A percentile compares a stretch with the other conserved stretches of the same genome.
phyloP scores from a whole-genome alignment of 37 sponge, comb jelly and placozoan genomes.

The Amphimedon queenslandica region DNA sequence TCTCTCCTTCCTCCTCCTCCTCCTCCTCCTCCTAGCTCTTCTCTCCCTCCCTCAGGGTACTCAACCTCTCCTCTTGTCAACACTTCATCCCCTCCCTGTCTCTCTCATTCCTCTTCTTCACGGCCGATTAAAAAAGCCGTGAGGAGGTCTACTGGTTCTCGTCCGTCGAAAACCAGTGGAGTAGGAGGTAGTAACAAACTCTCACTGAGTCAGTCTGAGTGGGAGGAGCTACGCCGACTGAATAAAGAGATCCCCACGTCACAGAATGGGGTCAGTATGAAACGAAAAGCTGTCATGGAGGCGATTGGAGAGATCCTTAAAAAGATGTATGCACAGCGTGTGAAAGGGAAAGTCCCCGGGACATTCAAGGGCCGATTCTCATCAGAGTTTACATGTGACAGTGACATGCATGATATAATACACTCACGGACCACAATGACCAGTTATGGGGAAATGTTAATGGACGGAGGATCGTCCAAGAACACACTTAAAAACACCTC shows the following conservation, averaged over 20 bases:
- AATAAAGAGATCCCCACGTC: constrained; percentile 14
- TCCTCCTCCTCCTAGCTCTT: constrained; percentile 1
- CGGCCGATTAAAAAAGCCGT: neutral
- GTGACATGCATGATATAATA: constrained; percentile 56
- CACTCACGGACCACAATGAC: constrained; percentile 67
- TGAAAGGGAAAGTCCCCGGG: constrained; percentile 53
- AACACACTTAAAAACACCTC: neutral
- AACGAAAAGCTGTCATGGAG: constrained; percentile 68
- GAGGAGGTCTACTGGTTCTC: neutral
- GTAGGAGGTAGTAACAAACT: neutral
- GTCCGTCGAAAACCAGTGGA: neutral
- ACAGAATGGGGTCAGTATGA: constrained; percentile 57
- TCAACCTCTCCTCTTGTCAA: neutral
- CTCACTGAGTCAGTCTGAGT: neutral
- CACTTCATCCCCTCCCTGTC: neutral
- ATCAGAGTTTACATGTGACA: constrained; percentile 66
- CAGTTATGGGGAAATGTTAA: constrained; percentile 15
- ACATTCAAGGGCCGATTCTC: constrained; percentile 67
- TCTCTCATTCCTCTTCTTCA: neutral
- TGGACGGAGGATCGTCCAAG: neutral
- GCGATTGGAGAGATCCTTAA: constrained; percentile 66
- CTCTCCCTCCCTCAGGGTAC: constrained; percentile 1
- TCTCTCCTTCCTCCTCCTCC: neutral
- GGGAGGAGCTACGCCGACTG: neutral
- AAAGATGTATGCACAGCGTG: constrained; percentile 64